phyloP scores from a whole-genome alignment of 2,888 invertebrate genomes.

The Zootermopsis nevadensis region DNA sequence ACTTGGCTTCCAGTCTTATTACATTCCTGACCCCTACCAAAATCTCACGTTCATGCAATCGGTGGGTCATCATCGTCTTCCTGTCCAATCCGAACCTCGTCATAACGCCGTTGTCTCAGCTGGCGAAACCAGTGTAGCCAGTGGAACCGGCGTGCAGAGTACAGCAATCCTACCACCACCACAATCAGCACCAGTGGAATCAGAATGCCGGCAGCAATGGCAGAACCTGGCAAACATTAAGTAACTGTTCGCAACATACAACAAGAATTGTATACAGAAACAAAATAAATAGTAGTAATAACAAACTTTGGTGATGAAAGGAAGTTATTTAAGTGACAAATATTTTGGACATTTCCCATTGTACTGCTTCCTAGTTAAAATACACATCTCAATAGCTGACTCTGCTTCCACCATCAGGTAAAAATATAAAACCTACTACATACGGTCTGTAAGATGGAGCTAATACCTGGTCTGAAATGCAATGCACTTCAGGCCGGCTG shows the following conservation, averaged over 20 bases:
- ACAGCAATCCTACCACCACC: slow-evolving; percentile 39
- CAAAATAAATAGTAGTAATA: slow-evolving; percentile 23
- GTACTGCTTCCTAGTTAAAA: too few relatives aligned
- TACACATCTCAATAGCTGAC: too few relatives aligned
- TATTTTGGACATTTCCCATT: too few relatives aligned
- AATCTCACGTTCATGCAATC: slow-evolving; percentile 40
- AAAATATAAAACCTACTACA: too few relatives aligned
- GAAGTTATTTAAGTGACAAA: too few relatives aligned
- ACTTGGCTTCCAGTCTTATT: slow-evolving; percentile 1
- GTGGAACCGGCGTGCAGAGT: slow-evolving; percentile 47
- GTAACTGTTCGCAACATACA: background rate
- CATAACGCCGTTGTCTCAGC: slow-evolving; percentile 48
- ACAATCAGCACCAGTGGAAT: slow-evolving; percentile 48
- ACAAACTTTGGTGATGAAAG: too few relatives aligned
- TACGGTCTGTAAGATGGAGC: too few relatives aligned
- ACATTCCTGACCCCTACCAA: too few relatives aligned
- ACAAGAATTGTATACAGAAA: background rate
- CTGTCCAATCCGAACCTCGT: slow-evolving; percentile 51
- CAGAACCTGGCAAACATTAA: slow-evolving; percentile 42
- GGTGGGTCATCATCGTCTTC: slow-evolving; percentile 51
- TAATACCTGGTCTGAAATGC: too few relatives aligned
- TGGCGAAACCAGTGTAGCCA: slow-evolving; percentile 50
- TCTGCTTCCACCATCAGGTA: too few relatives aligned
- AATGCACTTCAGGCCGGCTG: too few relatives aligned
- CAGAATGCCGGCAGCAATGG: slow-evolving; percentile 48